phyloP scores from a whole-genome alignment of 2,888 invertebrate species.

The Drosophila sordidula region DNA sequence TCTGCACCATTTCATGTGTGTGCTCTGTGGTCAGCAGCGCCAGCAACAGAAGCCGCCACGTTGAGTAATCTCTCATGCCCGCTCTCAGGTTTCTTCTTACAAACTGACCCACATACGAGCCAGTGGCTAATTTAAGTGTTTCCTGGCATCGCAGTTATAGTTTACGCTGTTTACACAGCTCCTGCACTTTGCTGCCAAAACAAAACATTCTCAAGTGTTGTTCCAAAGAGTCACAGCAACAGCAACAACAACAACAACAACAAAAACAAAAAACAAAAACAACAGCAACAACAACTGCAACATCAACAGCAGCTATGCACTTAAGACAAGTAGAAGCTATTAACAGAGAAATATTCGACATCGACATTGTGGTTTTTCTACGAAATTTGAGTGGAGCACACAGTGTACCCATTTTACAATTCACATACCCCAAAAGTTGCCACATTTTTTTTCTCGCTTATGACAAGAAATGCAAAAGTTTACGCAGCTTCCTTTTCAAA shows the following conservation, averaged over 20 bases:
- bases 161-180: slow-evolving; percentile 74
- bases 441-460: slow-evolving; percentile 36
- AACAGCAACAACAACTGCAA: slow-evolving; percentile 7
- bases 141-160: slow-evolving; percentile 78
- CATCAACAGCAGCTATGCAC: slow-evolving; percentile 35
- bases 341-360: slow-evolving; percentile 67
- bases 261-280: background rate
- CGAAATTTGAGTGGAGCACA: slow-evolving; percentile 65
- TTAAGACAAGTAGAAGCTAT: slow-evolving; percentile 65
- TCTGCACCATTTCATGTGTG: slow-evolving; percentile 56
- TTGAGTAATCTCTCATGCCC: slow-evolving; percentile 73
- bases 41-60: slow-evolving; percentile 19
- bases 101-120: slow-evolving; percentile 74
- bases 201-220: slow-evolving; percentile 70
- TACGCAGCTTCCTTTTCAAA: slow-evolving; percentile 19
- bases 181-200: slow-evolving; percentile 76
- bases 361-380: slow-evolving; percentile 46
- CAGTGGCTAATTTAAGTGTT: slow-evolving; percentile 78
- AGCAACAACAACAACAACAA: slow-evolving; percentile 2
- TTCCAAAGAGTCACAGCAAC: slow-evolving; percentile 33
- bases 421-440: slow-evolving; percentile 29
- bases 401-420: slow-evolving; percentile 32
- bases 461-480: slow-evolving; percentile 61
- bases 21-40: slow-evolving; percentile 59
- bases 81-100: slow-evolving; percentile 68